These are phyloP conservation scores for Centrocercus urophasianus DNA, from an alignment of 2,113 vertebrate species.

Conservation along the genomic window DNA sequence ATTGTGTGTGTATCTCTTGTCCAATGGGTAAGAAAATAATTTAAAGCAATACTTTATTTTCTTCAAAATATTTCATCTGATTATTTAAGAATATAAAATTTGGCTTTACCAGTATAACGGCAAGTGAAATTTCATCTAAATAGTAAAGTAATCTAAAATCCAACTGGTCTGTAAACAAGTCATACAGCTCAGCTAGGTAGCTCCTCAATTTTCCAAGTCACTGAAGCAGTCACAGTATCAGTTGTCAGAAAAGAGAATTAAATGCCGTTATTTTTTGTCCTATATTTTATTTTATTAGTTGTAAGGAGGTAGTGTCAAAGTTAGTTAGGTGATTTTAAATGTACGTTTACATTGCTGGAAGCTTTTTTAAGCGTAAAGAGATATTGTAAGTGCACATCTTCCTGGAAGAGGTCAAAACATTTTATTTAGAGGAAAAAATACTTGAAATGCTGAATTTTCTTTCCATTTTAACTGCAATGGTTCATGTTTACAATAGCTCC, in stretches of 20 bases:
- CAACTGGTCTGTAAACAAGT: slow-evolving; percentile 25
- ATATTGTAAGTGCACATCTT: neutral
- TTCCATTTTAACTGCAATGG: neutral
- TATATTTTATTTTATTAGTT: neutral
- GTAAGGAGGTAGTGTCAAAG: neutral
- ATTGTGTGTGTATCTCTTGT: neutral
- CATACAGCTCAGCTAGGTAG: neutral
- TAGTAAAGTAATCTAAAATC: slow-evolving; percentile 20
- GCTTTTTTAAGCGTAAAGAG: neutral
- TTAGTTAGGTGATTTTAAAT: neutral
- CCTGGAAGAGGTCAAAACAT: neutral
- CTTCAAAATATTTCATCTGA: neutral
- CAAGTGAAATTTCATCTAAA: neutral
- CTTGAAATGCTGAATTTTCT: neutral
- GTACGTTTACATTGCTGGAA: neutral
- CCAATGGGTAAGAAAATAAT: neutral
- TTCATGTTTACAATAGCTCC: neutral
- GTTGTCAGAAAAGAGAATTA: slow-evolving; percentile 26
- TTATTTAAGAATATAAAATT: neutral
- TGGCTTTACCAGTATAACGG: neutral
- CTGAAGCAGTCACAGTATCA: slow-evolving; percentile 22
- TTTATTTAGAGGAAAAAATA: neutral
- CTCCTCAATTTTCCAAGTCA: slow-evolving; percentile 59
- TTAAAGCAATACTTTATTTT: neutral
- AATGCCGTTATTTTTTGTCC: neutral